These are phyloP conservation scores for Drosophila prolongata DNA, from an alignment of 2,888 invertebrate genomes.

Conservation along the genomic window DNA sequence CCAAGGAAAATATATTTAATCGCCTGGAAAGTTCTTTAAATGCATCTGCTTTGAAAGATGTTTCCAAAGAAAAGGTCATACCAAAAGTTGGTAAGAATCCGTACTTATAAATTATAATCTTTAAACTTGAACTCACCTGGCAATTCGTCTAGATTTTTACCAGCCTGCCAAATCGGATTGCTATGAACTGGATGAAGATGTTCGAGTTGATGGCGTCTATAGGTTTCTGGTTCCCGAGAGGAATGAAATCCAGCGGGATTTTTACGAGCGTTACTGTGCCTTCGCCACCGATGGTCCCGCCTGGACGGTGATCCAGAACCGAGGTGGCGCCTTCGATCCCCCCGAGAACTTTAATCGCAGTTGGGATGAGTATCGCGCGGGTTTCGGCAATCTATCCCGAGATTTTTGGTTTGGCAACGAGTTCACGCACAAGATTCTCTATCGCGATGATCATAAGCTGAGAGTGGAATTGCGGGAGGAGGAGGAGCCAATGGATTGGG, in stretches of 20 bases:
- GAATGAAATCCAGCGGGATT: constrained; percentile 82
- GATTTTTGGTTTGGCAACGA: constrained; percentile 88
- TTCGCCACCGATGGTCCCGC: constrained; percentile 85
- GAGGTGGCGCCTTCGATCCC: constrained; percentile 78
- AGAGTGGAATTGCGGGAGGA: constrained; percentile 85
- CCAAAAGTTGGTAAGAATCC: constrained; percentile 34
- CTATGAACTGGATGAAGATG: constrained; percentile 79
- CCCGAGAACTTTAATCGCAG: constrained; percentile 86
- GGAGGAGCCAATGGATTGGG: constrained; percentile 84
- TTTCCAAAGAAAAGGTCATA: constrained; percentile 2
- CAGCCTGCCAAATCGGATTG: constrained; percentile 83
- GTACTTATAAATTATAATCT: too few relatives aligned
- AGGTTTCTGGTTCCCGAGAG: constrained; percentile 74
- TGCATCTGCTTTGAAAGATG: neutral
- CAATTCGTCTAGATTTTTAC: constrained; percentile 63
- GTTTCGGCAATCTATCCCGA: constrained; percentile 86
- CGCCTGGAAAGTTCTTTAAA: neutral
- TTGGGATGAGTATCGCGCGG: constrained; percentile 86
- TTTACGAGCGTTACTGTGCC: constrained; percentile 85
- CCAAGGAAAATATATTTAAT: neutral
- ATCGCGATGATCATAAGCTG: constrained; percentile 83
- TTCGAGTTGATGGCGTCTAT: constrained; percentile 84
- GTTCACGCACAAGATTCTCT: constrained; percentile 85
- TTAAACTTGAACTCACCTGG: constrained; percentile 4
- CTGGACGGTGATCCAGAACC: constrained; percentile 86